Evolutionary conservation across 2,113 vertebrate genomes (phyloP), one percentile per base, ranked within the genome.

Genomic region (Saccopteryx bilineata): DNA sequence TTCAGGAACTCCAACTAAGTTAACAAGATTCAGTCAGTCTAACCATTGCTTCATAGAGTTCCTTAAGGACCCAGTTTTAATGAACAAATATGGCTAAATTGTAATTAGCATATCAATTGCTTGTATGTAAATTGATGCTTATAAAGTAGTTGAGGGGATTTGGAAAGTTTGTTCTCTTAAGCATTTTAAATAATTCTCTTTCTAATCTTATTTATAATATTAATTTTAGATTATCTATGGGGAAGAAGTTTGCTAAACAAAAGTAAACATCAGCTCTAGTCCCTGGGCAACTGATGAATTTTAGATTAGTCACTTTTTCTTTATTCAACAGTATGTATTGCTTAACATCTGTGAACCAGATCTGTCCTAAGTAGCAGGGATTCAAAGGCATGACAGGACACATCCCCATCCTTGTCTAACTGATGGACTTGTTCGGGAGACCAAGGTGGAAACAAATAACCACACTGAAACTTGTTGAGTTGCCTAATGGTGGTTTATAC

Each of bases 81-180:
- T 89, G 76, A 97, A 85, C 81, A 81, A 97, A 94, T 96, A 88
- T 79, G 86, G 61, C 58, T 95, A 86, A 91, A 69, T 92, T 96
- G 7, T 81, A 96, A 95, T 95, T 96, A 96, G 81, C 91, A 85
- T 96, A 95, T 96, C 78, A 96, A 28, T 92, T 94, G 54, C 84
- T 85, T 89, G 17, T 92, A 92, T 96, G 81, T 91, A 96, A 95
- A 96, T 95, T 88, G 91, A 88, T 95, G 93, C 76, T 92, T 95
- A 93, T 90, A 92, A 96, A 91, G 66, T 95, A 92, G 89, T 93
- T 94, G 81, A 87, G 76, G 60, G 91, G n/a, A 83, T 96, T 92
- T 91, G 39, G 87, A 93, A 95, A 96, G 88, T 96, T 95, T 90
- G 60, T 95, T 96, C 56, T 87, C 91, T 87, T 96, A 97, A 96